A percentile compares a stretch with the other conserved stretches of the same genome.
phyloP scores from a whole-genome alignment of 23 tunicate genomes.

The Trididemnum clinides region DNA sequence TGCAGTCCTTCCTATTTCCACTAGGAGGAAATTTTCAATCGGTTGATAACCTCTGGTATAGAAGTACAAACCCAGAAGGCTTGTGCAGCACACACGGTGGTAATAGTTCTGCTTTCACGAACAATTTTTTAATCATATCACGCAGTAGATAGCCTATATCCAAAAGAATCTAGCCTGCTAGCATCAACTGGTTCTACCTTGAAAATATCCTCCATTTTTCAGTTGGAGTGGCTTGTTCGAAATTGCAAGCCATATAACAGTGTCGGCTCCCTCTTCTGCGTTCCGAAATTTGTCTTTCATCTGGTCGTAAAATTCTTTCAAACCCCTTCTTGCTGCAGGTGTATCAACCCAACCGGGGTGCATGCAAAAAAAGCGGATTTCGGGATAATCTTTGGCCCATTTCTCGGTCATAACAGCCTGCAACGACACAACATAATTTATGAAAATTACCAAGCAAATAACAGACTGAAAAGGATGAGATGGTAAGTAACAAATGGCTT shows the following conservation, averaged over 20 bases:
- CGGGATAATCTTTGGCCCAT: slow-evolving; percentile 38
- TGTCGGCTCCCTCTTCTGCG: slow-evolving; percentile 63
- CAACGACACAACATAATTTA: neutral
- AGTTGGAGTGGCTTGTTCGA: neutral
- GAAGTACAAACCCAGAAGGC: too few relatives aligned
- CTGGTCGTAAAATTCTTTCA: slow-evolving; percentile 46
- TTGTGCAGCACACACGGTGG: too few relatives aligned
- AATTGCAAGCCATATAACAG: slow-evolving; percentile 60
- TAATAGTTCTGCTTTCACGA: too few relatives aligned
- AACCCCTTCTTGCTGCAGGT: slow-evolving; percentile 54
- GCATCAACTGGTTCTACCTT: slow-evolving; percentile 34
- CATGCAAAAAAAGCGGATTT: slow-evolving; percentile 52
- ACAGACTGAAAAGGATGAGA: too few relatives aligned
- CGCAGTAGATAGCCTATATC: too few relatives aligned
- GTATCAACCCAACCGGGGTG: slow-evolving; percentile 79
- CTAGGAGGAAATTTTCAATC: too few relatives aligned
- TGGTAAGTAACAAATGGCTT: too few relatives aligned
- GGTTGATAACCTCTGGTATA: too few relatives aligned
- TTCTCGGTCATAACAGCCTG: slow-evolving; percentile 47
- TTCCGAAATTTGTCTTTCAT: slow-evolving; percentile 55
- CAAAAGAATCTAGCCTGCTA: too few relatives aligned
- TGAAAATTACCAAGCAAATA: too few relatives aligned
- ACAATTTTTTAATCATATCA: too few relatives aligned
- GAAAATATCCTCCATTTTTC: slow-evolving; percentile 51
- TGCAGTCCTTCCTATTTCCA: too few relatives aligned